Evolutionary conservation across 2,797 vertebrate genomes (phyloP).

Genomic region (Chaenodraco wilsoni): DNA sequence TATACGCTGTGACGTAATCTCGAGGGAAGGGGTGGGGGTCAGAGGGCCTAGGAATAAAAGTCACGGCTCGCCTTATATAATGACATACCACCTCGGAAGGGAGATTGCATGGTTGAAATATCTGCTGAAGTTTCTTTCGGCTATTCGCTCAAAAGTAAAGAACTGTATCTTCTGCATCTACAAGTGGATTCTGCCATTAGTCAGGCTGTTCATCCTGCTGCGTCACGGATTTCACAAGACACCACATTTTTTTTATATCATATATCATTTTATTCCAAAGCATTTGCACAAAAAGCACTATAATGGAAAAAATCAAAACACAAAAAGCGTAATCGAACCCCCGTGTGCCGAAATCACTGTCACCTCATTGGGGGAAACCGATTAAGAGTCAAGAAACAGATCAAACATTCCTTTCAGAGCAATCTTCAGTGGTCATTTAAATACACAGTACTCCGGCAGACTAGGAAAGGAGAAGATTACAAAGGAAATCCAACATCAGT

Average conservation of each 20-base stretch:
- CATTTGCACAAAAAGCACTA: conserved; percentile 64
- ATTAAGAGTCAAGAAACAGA: background rate
- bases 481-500: conserved; percentile 17
- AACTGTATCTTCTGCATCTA: no score
- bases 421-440: conserved; percentile 36
- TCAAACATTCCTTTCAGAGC: background rate
- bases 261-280: conserved; percentile 77
- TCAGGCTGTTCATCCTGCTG: no score
- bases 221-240: conserved; percentile 4
- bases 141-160: no score
- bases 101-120: no score
- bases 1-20: no score
- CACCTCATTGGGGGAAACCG: conserved; percentile 31
- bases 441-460: conserved; percentile 11
- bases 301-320: conserved; percentile 39
- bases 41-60: no score
- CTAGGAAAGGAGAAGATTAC: background rate
- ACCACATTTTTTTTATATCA: background rate
- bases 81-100: no score
- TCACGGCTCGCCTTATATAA: no score
- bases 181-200: no score
- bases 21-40: no score
- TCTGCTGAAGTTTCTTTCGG: no score
- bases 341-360: conserved; percentile 43
- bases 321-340: conserved; percentile 40